Conservation (phyloP, 2,888 invertebrate species). For the Sarcophaga carnaria region DNA sequence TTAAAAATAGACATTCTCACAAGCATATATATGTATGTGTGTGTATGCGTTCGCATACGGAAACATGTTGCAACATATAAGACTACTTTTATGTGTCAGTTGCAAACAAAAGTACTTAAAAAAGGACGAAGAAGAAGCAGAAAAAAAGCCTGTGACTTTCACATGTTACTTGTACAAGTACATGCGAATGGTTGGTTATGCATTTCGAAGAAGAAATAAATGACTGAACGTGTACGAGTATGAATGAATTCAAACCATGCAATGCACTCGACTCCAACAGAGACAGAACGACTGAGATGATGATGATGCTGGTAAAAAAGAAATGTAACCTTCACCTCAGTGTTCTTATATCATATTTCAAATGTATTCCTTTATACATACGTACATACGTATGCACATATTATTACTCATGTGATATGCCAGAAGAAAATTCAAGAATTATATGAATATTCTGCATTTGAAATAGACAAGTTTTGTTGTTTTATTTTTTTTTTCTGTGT, state of each 20-base stretch:
- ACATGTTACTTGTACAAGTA: conserved; percentile 13
- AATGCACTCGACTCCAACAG: not conserved
- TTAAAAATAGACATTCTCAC: no score
- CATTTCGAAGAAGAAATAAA: conserved; percentile 31
- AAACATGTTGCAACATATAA: conserved; percentile 49
- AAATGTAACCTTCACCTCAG: conserved; percentile 57
- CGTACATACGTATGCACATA: not conserved
- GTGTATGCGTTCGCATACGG: conserved; percentile 8
- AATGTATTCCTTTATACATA: not conserved
- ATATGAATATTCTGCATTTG: conserved; percentile 40
- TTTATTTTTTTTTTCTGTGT: conserved; percentile 1
- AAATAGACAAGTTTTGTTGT: conserved; percentile 5
- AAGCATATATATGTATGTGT: not conserved
- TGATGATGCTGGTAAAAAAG: not conserved
- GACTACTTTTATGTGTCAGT: conserved; percentile 62
- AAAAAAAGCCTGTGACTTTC: conserved; percentile 41
- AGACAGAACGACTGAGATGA: not conserved
- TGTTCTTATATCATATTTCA: not conserved
- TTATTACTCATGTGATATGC: not conserved
- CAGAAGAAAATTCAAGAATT: conserved; percentile 31
- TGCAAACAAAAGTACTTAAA: conserved; percentile 61
- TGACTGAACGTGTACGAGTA: no score
- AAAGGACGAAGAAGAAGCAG: not conserved
- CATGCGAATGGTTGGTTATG: not conserved
- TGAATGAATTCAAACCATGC: conserved; percentile 14